Evolutionary conservation across 2,888 invertebrate species (phyloP), one percentile per base, ranked within the genome.

Genomic region (Smittia sp.): DNA sequence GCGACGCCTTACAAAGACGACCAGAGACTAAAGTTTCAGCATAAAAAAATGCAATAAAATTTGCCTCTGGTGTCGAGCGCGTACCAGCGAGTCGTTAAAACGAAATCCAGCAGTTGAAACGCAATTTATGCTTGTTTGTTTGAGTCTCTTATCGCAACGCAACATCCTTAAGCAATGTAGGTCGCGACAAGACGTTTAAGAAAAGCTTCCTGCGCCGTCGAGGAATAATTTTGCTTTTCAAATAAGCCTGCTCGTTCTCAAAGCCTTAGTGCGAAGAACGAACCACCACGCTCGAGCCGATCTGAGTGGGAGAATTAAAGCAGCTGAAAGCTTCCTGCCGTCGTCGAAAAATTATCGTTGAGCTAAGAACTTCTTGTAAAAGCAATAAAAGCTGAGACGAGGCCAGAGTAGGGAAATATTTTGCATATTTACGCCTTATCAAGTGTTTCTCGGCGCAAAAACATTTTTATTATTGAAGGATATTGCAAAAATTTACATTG

Each of bases 401-500:
- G 46, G 46, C 11, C 46, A 6, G 2, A 46, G 46, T 11, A 46
- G 46, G 46, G 11, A 11, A 32, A 58, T n/a, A n/a, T 20, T 58
- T 58, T 58, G 15, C 9, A 58, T 58, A 32, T 58, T 58, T 58
- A n/a, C 20, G 22, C 22, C 22, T 58, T 58, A 58, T 58, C 58
- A 58, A 22, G 20, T 58, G 9, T 58, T 58, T 9, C 58, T 18
- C 20, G 4, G 58, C 58, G 13, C 18, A 58, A 58, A 58, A 46
- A 46, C 11, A 46, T 46, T 11, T 46, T 46, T 46, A 46, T 46
- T 46, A 15, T 15, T n/a, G 15, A 46, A 58, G 22, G 58, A 58
- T 58, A 58, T 58, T 18, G 58, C 2, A 58, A 11, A 58, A 58
- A 58, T 58, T 58, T 20, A 58, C 58, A 58, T 58, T 58, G 20